These are phyloP conservation scores for Lysiphlebus fabarum DNA, from an alignment of 1,140 invertebrate species.

Conservation along the genomic window DNA sequence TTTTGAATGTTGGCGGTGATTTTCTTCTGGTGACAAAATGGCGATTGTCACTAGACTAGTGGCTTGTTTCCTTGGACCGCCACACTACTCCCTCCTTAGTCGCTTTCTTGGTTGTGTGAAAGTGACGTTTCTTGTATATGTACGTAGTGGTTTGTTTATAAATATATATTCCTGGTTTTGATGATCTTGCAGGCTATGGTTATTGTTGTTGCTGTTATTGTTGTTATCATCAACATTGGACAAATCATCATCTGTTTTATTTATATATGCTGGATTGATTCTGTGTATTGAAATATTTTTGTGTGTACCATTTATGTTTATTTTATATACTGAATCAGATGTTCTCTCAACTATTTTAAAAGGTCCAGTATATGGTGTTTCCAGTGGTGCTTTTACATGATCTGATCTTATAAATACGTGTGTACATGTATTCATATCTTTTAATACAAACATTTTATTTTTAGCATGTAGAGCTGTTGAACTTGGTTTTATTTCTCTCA, in stretches of 20 bases:
- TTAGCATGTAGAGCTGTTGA: background rate
- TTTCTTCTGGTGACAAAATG: no score
- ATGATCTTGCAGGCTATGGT: no score
- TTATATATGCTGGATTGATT: slow-evolving; percentile 39
- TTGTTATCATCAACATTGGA: no score
- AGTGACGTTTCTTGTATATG: no score
- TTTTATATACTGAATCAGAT: slow-evolving; percentile 30
- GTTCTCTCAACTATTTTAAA: slow-evolving; percentile 33
- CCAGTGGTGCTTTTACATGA: slow-evolving; percentile 5
- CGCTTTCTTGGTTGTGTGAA: no score
- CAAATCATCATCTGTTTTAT: background rate
- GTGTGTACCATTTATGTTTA: slow-evolving; percentile 31
- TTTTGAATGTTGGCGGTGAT: no score
- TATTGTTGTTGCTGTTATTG: no score
- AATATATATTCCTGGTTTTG: no score
- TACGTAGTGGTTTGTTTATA: no score
- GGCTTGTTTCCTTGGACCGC: no score
- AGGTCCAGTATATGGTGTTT: slow-evolving; percentile 27
- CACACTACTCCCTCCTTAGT: no score
- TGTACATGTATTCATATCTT: slow-evolving; percentile 29
- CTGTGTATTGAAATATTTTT: slow-evolving; percentile 35
- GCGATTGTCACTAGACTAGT: no score
- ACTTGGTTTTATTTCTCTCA: background rate
- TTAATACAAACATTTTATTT: slow-evolving; percentile 24
- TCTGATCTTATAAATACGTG: slow-evolving; percentile 28